These are phyloP conservation scores for Amblyopsis hoosieri DNA, from an alignment of 2,797 vertebrate genomes.

Conservation along the genomic window DNA sequence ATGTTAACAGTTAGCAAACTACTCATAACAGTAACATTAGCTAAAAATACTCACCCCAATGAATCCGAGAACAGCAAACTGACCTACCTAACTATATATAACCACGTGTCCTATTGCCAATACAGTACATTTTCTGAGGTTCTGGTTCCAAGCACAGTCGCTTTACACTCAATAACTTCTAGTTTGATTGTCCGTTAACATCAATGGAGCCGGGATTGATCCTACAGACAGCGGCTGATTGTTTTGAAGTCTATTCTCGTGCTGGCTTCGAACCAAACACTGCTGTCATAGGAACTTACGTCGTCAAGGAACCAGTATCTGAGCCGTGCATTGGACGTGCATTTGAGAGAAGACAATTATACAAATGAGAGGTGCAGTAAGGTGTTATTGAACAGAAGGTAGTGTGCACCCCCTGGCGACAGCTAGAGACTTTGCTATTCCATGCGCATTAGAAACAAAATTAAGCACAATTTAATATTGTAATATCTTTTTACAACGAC, in stretches of 20 bases:
- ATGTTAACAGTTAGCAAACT: conserved; percentile 13
- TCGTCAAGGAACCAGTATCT: conserved; percentile 67
- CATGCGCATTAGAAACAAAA: not conserved
- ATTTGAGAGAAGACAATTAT: conserved; percentile 19
- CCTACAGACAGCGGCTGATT: conserved; percentile 20
- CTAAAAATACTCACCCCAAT: conserved; percentile 35
- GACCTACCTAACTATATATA: conserved; percentile 11
- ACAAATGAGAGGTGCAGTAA: conserved; percentile 40
- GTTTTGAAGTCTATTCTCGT: conserved; percentile 55
- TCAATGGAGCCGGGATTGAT: not conserved
- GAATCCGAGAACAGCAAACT: conserved; percentile 25
- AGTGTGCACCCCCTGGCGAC: not conserved
- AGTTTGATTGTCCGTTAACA: not conserved
- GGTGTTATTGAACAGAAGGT: conserved; percentile 18
- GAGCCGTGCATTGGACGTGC: conserved; percentile 60
- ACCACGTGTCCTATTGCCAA: conserved; percentile 1
- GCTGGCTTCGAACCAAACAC: conserved; percentile 44
- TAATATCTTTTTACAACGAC: not conserved
- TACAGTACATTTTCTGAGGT: not conserved
- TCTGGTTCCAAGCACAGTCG: not conserved
- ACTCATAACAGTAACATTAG: not conserved
- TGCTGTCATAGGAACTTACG: conserved; percentile 64
- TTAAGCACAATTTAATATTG: not conserved
- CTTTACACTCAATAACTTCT: not conserved
- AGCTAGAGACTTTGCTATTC: not conserved